Evolutionary conservation across 1,140 invertebrate species (phyloP), one percentile per base, ranked within the genome.

Genomic region (Trachymyrmex cornetzi): DNA sequence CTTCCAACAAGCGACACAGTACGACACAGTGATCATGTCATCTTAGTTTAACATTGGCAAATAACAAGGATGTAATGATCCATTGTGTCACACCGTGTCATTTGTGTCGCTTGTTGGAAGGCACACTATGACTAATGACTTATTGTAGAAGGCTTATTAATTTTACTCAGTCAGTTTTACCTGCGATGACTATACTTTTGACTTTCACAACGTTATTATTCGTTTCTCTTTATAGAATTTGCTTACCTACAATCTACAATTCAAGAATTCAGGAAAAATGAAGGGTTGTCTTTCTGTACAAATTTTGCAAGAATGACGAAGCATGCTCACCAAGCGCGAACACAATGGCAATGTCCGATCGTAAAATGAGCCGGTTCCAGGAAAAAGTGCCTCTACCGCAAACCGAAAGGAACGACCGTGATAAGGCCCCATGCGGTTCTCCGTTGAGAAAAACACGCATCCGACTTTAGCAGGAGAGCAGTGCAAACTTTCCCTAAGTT

Each of bases 351-450:
- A 16, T 5, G 64, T 14, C 34, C 34, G 64, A 67, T 44, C 64
- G n/a, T 67, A 67, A 67, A 67, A 66, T 30, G 64, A 34, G 30
- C 44, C 64, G 34, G 22, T 67, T 66, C 34, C 34, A n/a, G 64
- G 11, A 38, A 80, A 86, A 75, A 87, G 24, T 79, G 27, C 6
- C 44, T 48, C 57, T 14, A 75, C 61, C 24, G 24, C 61, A 80
- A 57, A 67, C 74, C 59, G 24, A 79, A 69, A 72, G 72, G 11
- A 63, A 87, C 34, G 34, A 89, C 59, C 86, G 72, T n/a, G 74
- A 81, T 85, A 75, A 85, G 87, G 34, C n/a, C 69, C 64, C 11
- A 22, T 3, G 24, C 30, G 1, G 3, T 34, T 22, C 22, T 14
- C 14, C 24, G 16, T 4, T n/a, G 64, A 67, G 64, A 30, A 24